Evolutionary conservation across 2,888 invertebrate genomes (phyloP), one percentile per base, ranked within the genome.

Genomic region (Brachyopa scutellaris): DNA sequence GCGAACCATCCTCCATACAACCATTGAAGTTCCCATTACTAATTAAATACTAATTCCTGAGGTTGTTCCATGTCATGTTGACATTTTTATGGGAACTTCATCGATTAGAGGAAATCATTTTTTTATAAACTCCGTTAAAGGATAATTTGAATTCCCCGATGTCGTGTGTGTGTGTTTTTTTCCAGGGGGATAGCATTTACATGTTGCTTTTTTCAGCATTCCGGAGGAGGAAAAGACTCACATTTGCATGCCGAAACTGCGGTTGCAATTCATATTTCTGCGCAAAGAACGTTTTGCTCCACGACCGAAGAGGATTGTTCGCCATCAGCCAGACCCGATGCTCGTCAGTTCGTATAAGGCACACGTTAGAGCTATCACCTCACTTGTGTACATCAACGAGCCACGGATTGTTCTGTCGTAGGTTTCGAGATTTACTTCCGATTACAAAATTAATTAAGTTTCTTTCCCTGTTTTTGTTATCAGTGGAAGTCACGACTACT

Each of bases 201-300:
- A 51, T 78, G 77, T 72, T 82, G 67, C 36, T 64, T 51, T 7
- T 70, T 82, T 64, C 45, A 90, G 90, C 84, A 61, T 90, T 57
- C 90, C 90, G 1, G 78, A 86, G 36, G 74, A 79, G 4, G 88
- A 88, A 61, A 87, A 92, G 89, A 91, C 90, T 29, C 91, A 92
- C 85, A 90, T 94, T 67, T 92, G 90, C 87, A 93, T 94, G 93
- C 93, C 94, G 2, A 87, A 88, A 72, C 91, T 95, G 61, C 92
- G 94, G 62, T 87, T 94, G 79, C 91, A 92, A 88, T 96, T 96
- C 89, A 94, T 95, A 85, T 95, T 95, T 90, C 89, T 95, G 88
- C 93, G 94, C 92, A 92, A 91, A 74, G 94, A 94, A 87, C 92
- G 92, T 76, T 90, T 95, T 85, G 88, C 92, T 85, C 94, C 95